A percentile compares a stretch with the other conserved stretches of the same genome.
Conservation (phyloP, 2,888 invertebrate species). For the Melitaea athalia region DNA sequence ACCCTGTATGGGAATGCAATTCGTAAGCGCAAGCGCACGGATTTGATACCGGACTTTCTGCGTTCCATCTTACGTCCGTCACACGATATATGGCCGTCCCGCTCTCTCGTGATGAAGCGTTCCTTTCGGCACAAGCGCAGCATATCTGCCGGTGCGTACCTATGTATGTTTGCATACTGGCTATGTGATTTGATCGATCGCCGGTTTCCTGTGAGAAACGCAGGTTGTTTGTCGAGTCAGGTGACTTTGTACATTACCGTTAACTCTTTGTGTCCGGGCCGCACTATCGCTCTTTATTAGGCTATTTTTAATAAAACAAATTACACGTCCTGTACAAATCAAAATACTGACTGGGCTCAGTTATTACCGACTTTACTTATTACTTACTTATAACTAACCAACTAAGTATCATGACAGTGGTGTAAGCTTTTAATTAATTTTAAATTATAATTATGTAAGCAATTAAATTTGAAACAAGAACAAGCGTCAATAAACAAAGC, state of each 20-base stretch:
- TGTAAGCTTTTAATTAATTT: neutral
- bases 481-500: conserved; percentile 42
- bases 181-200: conserved; percentile 74
- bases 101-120: conserved; percentile 52
- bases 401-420: neutral
- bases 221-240: conserved; percentile 73
- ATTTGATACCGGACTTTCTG: conserved; percentile 68
- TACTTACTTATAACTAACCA: neutral
- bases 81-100: conserved; percentile 56
- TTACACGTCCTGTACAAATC: neutral
- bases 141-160: conserved; percentile 61
- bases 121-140: conserved; percentile 53
- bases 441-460: conserved; percentile 2
- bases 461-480: conserved; percentile 26
- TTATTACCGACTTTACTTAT: neutral
- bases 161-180: conserved; percentile 71
- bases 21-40: conserved; percentile 76
- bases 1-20: conserved; percentile 78
- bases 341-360: neutral
- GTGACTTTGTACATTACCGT: conserved; percentile 66
- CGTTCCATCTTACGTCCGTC: conserved; percentile 60
- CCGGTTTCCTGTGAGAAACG: conserved; percentile 75
- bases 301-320: conserved; percentile 13
- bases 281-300: conserved; percentile 43
- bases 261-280: conserved; percentile 59